phyloP scores from a whole-genome alignment of 30 jellyfish, hydroid and myxozoan genomes.

The Pelagia noctiluca region DNA sequence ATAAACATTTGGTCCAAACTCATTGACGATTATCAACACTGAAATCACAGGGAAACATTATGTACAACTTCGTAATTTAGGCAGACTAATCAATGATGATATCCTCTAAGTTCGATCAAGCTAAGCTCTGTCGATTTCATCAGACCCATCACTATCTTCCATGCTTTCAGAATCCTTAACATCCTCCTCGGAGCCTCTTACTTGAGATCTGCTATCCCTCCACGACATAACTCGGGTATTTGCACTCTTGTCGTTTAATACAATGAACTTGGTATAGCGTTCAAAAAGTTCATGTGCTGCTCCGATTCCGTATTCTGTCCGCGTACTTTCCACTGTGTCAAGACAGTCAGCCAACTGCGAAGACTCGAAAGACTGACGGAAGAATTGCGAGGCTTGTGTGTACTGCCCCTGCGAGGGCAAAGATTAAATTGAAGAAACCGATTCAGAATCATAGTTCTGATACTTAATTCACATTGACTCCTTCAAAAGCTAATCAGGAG shows the following conservation, averaged over 20 bases:
- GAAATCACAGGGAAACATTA: too few relatives aligned
- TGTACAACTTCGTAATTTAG: too few relatives aligned
- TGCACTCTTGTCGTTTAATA: slow-evolving; percentile 40
- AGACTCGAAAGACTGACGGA: slow-evolving; percentile 45
- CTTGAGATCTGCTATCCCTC: slow-evolving; percentile 63
- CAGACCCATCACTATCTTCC: too few relatives aligned
- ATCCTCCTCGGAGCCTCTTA: too few relatives aligned
- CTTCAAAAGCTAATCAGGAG: background rate
- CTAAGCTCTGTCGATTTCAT: too few relatives aligned
- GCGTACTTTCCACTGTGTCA: slow-evolving; percentile 31
- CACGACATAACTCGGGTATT: slow-evolving; percentile 43
- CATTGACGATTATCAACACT: too few relatives aligned
- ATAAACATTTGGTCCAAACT: too few relatives aligned
- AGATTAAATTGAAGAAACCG: background rate
- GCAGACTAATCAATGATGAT: too few relatives aligned
- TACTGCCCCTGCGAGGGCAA: slow-evolving; percentile 54
- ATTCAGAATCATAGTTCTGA: background rate
- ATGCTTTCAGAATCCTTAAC: too few relatives aligned
- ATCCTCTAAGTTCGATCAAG: too few relatives aligned
- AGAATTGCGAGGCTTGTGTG: slow-evolving; percentile 51
- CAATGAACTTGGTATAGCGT: slow-evolving; percentile 35
- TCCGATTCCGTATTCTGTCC: slow-evolving; percentile 67
- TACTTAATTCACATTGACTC: background rate
- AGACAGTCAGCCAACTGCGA: slow-evolving; percentile 19
- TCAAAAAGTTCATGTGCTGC: slow-evolving; percentile 50